Evolutionary conservation across 2,797 vertebrate genomes (phyloP).

Genomic region (Bufotes viridis): DNA sequence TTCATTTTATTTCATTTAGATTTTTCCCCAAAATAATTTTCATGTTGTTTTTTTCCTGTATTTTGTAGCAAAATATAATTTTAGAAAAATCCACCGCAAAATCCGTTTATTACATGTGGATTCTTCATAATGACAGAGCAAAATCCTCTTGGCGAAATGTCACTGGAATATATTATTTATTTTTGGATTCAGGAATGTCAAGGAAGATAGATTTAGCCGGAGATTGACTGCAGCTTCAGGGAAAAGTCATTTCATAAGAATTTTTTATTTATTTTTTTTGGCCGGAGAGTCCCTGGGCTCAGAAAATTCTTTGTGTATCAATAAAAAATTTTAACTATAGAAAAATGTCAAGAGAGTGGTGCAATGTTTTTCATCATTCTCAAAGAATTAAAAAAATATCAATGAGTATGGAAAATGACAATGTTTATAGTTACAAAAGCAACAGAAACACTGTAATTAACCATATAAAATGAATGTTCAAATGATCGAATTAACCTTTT

Average conservation of each 20-base stretch:
- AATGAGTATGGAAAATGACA: neutral
- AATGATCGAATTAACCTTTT: too few relatives aligned
- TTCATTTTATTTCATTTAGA: too few relatives aligned
- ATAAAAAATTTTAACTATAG: conserved; percentile 13
- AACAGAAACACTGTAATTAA: neutral
- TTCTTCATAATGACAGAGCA: conserved; percentile 8
- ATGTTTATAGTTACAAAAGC: neutral
- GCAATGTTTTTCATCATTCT: neutral
- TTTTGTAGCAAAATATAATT: neutral
- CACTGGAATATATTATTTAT: conserved; percentile 37
- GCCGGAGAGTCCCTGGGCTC: conserved; percentile 12
- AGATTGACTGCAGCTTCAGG: conserved; percentile 51
- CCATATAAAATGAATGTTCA: neutral
- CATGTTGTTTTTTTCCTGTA: neutral
- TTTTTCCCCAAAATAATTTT: neutral
- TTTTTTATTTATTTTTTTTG: conserved; percentile 21
- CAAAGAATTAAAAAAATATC: neutral
- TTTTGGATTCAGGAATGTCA: conserved; percentile 36
- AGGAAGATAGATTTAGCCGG: conserved; percentile 33
- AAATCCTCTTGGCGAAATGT: conserved; percentile 44
- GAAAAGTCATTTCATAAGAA: conserved; percentile 49
- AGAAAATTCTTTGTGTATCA: conserved; percentile 19
- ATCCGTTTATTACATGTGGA: neutral
- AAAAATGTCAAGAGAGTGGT: neutral
- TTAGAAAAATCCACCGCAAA: neutral